phyloP scores from a whole-genome alignment of 2,113 vertebrate genomes.

The Ammodramus savannarum region DNA sequence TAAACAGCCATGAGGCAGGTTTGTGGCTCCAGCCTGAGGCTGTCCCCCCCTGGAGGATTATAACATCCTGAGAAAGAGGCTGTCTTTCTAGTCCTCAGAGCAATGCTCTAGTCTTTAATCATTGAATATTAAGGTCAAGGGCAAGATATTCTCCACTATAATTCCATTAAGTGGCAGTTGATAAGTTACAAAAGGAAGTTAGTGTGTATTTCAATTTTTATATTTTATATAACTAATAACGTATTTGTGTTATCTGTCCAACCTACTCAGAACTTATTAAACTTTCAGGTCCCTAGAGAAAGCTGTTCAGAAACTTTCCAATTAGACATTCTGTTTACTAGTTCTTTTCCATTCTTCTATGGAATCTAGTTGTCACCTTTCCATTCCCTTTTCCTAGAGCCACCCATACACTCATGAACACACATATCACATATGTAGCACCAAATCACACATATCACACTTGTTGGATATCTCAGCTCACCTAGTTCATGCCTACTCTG shows the following conservation, averaged over 20 bases:
- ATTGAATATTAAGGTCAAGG: constrained; percentile 7
- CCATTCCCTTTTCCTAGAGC: neutral
- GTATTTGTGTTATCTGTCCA: neutral
- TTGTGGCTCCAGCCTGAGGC: neutral
- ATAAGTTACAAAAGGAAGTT: neutral
- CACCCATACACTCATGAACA: neutral
- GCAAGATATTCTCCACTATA: neutral
- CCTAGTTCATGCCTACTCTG: neutral
- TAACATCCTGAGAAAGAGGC: neutral
- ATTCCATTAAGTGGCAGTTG: neutral
- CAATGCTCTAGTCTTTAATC: neutral
- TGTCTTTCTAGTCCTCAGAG: neutral
- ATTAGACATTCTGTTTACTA: constrained; percentile 11
- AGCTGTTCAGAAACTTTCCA: constrained; percentile 1
- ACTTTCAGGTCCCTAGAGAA: neutral
- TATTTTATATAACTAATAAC: neutral
- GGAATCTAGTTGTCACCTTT: neutral
- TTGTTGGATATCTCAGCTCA: neutral
- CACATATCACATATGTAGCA: neutral
- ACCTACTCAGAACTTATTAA: constrained; percentile 14
- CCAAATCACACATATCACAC: neutral
- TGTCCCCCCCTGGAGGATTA: neutral
- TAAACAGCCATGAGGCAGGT: neutral
- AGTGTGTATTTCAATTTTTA: neutral
- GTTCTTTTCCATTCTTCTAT: neutral